Percentiles rank a stretch among this genome's conserved stretches.
Evolutionary conservation across 1,140 invertebrate genomes (phyloP).

Genomic region (Oedothorax gibbosus): DNA sequence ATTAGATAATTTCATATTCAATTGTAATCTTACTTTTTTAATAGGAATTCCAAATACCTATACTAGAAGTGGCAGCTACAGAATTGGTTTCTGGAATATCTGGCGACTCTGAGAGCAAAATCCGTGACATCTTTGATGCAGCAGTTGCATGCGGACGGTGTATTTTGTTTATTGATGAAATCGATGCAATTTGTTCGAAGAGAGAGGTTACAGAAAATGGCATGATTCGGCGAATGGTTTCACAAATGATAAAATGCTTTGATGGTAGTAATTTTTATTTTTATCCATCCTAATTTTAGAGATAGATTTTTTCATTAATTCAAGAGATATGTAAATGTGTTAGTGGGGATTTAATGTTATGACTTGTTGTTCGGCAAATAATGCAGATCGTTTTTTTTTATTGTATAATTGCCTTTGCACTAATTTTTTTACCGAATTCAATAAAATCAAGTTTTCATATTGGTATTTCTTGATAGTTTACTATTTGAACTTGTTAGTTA

Average conservation of each 20-base stretch:
- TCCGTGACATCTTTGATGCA: constrained; percentile 90
- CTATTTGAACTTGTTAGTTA: too few species aligned
- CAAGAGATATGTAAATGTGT: too few species aligned
- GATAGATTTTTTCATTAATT: background rate
- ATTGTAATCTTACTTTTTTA: constrained; percentile 19
- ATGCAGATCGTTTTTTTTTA: too few species aligned
- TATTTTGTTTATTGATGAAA: constrained; percentile 94
- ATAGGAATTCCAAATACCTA: constrained; percentile 76
- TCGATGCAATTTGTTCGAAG: constrained; percentile 88
- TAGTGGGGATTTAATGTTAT: too few species aligned
- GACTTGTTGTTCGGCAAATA: too few species aligned
- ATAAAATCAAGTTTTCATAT: too few species aligned
- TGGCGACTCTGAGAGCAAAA: constrained; percentile 93
- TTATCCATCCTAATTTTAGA: background rate
- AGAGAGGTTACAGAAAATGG: constrained; percentile 89
- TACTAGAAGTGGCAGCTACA: constrained; percentile 88
- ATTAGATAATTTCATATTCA: too few species aligned
- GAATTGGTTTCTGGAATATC: constrained; percentile 93
- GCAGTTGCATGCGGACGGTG: constrained; percentile 81
- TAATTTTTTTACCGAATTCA: too few species aligned
- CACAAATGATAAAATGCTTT: constrained; percentile 88
- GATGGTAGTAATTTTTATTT: constrained; percentile 75
- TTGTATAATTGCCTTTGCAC: too few species aligned
- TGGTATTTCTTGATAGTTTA: too few species aligned
- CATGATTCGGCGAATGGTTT: constrained; percentile 95